Evolutionary conservation across 2,888 invertebrate genomes (phyloP), one percentile per base, ranked within the genome.

Genomic region (Clepsis dumicolana): DNA sequence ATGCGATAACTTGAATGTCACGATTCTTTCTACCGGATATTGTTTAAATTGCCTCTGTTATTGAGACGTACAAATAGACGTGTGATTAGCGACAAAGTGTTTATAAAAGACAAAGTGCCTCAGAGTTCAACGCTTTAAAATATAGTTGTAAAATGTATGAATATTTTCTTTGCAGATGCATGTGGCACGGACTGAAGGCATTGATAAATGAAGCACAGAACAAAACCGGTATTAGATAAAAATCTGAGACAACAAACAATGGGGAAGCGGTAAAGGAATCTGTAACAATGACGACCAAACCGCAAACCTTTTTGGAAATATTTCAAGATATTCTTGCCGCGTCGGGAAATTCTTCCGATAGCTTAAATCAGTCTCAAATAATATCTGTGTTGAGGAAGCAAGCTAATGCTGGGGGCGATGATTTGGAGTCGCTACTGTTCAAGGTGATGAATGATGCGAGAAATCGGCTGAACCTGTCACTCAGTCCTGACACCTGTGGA

Each of bases 271-370:
- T 67, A 57, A 25, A 62, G 52, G 59, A 69, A 66, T 14, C 21
- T 38, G 60, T 69, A 68, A 89, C 82, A 68, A 93, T 93, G 93
- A 75, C 89, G 67, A 91, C 91, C 79, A 88, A 87, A 78, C 85
- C 92, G 54, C 90, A 89, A 53, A 87, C 85, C 4, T 80, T 92
- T 44, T 72, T 89, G 79, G 87, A 90, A 32, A 91, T 93, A 74
- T 93, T 93, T 83, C 90, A 92, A 81, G 88, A 91, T 72, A 91
- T 92, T 25, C 78, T 91, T 1, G 91, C 91, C 0, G 91, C 91
- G 10, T 90, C 91, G n/a, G 91, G 89, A 0, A 91, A 91, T 70
- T 83, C 87, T 0, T 83, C 91, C 0, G 87, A 89, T 4, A 82
- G 70, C 16, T 83, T 91, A 64, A 91, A 93, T 77, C 89, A 92